These are phyloP conservation scores for Petromus typicus DNA, from an alignment of 2,113 vertebrate genomes.

Conservation along the genomic window DNA sequence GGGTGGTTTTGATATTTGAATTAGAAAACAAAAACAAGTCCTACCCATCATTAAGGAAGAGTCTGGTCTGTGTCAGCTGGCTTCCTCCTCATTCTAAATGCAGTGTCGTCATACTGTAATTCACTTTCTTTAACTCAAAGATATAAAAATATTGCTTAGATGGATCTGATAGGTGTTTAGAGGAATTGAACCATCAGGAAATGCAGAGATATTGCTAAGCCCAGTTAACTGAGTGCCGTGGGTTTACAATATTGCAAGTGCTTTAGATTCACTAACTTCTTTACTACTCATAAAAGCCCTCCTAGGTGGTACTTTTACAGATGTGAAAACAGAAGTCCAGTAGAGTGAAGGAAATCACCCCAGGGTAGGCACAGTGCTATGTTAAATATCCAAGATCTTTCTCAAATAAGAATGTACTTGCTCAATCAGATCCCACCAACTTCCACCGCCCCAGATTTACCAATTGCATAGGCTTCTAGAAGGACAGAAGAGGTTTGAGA, in stretches of 20 bases:
- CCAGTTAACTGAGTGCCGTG: background rate
- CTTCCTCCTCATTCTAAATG: background rate
- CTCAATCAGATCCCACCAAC: background rate
- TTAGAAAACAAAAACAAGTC: background rate
- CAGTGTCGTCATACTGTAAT: background rate
- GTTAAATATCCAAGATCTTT: background rate
- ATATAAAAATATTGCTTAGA: background rate
- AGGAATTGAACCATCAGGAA: background rate
- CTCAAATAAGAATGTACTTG: background rate
- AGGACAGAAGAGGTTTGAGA: background rate
- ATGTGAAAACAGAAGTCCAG: background rate
- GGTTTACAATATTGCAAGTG: fast-evolving
- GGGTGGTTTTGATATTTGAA: background rate
- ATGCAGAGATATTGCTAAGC: background rate
- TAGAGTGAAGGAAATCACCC: background rate
- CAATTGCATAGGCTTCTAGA: background rate
- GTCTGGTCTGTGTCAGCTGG: background rate
- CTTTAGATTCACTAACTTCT: background rate
- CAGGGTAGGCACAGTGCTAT: background rate
- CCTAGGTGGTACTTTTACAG: background rate
- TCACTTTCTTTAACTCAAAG: background rate
- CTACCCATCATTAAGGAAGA: background rate
- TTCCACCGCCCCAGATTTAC: background rate
- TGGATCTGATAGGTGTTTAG: background rate
- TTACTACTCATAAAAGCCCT: background rate